Base-by-base conservation (phyloP, 2,113 vertebrate species). In the Myotis lucifugus region DNA sequence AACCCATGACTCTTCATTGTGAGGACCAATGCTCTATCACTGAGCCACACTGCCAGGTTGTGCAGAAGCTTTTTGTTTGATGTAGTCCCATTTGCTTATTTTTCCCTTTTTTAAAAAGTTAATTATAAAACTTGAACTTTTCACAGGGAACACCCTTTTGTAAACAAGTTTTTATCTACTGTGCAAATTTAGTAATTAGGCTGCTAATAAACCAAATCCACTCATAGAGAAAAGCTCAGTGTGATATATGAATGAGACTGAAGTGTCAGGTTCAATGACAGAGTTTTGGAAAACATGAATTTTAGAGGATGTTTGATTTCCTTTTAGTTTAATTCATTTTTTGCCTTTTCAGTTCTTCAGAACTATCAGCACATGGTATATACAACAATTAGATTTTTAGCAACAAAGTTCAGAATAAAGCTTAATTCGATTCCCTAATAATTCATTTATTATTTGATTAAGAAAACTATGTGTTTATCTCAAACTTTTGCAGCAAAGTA, bases 291-390 rank as follows among this genome's bases (percentile, higher is more conserved):
- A 97, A 98, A 96, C 96, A 94, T 95, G 86, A 91, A 90, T 98
- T 98, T 98, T 97, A 96, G 97, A 98, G 94, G 95, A 97, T 97
- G 95, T 96, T 97, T 98, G 94, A 98, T 98, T 98, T 98, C 95
- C 93, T 98, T 98, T 98, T 96, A 91, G 76, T 96, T 97, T 95
- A 96, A 94, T 97, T 97, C 90, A 50, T 94, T 96, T 96, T 97
- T 97, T 98, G 92, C 94, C 96, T 97, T 97, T 93, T 95, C 96
- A 95, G 88, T 97, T 95, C 95, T 98, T 98, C 96, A 98, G 96
- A 96, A 97, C 90, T 97, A 96, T 97, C 91, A 97, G 96, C 93
- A 95, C 37, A 90, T 95, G 95, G 96, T 97, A 94, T 95, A 97
- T 96, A 96, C 94, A 96, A 95, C 93, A 76, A 97, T 95, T 97